Conservation (phyloP, 1,140 invertebrate genomes). For the Leptinotarsa undecemlineata region DNA sequence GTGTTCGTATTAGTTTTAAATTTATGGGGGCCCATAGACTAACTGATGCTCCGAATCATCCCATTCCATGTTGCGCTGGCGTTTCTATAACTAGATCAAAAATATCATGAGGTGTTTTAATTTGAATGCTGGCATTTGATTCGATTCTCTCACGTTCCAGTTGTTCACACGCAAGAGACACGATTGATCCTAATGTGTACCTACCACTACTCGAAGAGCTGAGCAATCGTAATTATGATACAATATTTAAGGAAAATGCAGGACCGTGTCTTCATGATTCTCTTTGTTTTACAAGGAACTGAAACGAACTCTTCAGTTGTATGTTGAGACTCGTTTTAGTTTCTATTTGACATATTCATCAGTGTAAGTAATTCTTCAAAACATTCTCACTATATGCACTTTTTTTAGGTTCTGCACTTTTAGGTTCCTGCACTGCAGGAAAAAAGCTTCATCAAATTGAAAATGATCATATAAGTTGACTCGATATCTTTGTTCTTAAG, state of each 20-base stretch:
- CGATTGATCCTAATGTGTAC: conserved; percentile 23
- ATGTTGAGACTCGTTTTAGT: neutral
- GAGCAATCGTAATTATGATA: conserved; percentile 22
- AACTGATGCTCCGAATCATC: neutral
- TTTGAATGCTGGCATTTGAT: conserved; percentile 30
- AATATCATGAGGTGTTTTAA: conserved; percentile 28
- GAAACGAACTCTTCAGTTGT: no score
- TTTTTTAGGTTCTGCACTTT: no score
- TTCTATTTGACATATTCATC: neutral
- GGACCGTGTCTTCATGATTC: neutral
- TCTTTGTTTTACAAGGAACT: neutral
- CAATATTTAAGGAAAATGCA: neutral
- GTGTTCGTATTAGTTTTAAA: no score
- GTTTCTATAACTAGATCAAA: conserved; percentile 27
- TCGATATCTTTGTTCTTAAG: no score
- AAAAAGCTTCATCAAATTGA: no score
- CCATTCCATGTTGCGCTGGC: neutral
- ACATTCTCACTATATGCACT: neutral
- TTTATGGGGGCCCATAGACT: neutral
- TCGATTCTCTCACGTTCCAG: conserved; percentile 40
- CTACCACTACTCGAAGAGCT: conserved; percentile 1
- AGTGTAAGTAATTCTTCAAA: neutral
- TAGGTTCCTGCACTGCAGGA: no score
- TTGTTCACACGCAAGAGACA: conserved; percentile 33
- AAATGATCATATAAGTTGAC: no score